Evolutionary conservation across 2,888 invertebrate genomes (phyloP).

Genomic region (Synergus umbraculus): DNA sequence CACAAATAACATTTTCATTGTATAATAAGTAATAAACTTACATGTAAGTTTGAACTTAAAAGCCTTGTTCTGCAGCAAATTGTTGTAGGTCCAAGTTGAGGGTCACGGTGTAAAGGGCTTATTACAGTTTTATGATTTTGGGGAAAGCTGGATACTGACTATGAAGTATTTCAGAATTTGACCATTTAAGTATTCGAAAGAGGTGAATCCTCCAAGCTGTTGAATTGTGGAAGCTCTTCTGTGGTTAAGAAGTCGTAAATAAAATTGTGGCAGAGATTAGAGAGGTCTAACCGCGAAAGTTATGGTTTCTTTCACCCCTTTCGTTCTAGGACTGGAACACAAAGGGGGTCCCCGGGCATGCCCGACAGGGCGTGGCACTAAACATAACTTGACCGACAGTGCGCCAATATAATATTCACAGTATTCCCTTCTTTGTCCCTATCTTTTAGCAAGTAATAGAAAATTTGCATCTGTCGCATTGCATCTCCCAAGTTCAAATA

Average conservation of each 20-base stretch:
- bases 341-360: slow-evolving; percentile 48
- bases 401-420: slow-evolving; percentile 51
- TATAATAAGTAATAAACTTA: not conserved
- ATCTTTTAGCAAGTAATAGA: not conserved
- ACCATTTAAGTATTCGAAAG: not conserved
- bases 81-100: slow-evolving; percentile 4
- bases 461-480: slow-evolving; percentile 2
- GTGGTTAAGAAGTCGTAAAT: slow-evolving; percentile 61
- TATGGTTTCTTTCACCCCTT: slow-evolving; percentile 56
- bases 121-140: slow-evolving; percentile 39
- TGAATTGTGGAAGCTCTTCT: slow-evolving; percentile 38
- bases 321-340: slow-evolving; percentile 50
- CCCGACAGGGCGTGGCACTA: slow-evolving; percentile 51
- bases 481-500: not conserved
- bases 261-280: slow-evolving; percentile 64
- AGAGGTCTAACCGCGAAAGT: slow-evolving; percentile 64
- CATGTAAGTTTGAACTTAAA: not conserved
- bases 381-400: slow-evolving; percentile 59
- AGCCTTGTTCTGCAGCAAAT: not conserved
- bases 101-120: slow-evolving; percentile 15
- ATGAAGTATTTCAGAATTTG: not conserved
- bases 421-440: not conserved
- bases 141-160: slow-evolving; percentile 9
- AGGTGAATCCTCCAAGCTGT: not conserved
- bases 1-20: not conserved